Evolutionary conservation across 2,113 vertebrate genomes (phyloP), one percentile per base, ranked within the genome.

Genomic region (Rhabdomys dilectus): DNA sequence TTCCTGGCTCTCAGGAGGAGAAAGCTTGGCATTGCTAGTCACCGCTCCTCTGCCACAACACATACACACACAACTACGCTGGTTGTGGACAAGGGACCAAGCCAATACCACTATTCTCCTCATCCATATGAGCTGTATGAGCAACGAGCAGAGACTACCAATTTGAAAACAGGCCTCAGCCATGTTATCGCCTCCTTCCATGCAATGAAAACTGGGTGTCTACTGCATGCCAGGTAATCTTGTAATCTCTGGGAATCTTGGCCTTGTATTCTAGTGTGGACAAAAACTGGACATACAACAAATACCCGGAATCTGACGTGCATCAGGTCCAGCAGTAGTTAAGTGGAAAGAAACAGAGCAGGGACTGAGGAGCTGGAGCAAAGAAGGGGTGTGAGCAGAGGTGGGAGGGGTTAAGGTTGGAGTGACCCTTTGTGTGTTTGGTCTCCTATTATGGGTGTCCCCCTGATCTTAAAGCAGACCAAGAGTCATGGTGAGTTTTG

Each of bases 21-120:
- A 29, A 17, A 68, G 9, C 15, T 64, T 76, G 48, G 64, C 39
- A 81, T 60, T 75, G 39, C 1, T 31, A 48, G 51, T 39, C 85
- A 70, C 45, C 22, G 3, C 24, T 15, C 72, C n/a, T n/a, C 3
- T 3, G 11, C 22, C 12, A 21, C 45, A 24, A 17, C 2, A 29
- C 13, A 36, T 19, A 66, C 16, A 48, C 7, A 48, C 39, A 85
- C 26, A 51, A 17, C 42, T 16, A 21, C 77, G 26, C 58, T 16
- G 60, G 22, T 39, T n/a, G 22, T 24, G 13, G 13, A 56, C 66
- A 68, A 19, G 4, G 11, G 1, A 60, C 17, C 48, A 48, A 58
- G 17, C 0, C 1, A 0, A 9, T 3, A 39, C 1, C 0, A 3
- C 4, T 0, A 1, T 36, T 48, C 53, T 94, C 51, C 45, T 81